Conservation (phyloP, 2,113 vertebrate genomes). For the Pygoscelis antarcticus region DNA sequence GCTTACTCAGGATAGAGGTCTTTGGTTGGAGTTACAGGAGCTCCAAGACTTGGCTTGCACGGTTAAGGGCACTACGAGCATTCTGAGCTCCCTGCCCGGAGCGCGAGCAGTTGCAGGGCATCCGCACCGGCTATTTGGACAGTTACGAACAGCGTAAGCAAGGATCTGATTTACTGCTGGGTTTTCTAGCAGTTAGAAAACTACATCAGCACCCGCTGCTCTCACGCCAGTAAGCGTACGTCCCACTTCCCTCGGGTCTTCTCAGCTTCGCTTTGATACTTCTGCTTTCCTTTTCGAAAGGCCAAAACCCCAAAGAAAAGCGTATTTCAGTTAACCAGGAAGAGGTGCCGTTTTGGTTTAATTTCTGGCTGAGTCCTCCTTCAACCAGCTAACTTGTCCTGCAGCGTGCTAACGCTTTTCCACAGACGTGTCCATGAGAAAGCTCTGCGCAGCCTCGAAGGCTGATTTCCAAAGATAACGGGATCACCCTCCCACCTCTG, state of each 20-base stretch:
- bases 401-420: neutral
- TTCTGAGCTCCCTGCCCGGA: neutral
- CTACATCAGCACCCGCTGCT: neutral
- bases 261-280: neutral
- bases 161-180: neutral
- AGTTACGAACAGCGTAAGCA: neutral
- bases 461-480: neutral
- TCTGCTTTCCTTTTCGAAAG: neutral
- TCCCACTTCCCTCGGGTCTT: neutral
- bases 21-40: neutral
- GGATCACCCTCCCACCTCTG: neutral
- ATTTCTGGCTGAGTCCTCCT: neutral
- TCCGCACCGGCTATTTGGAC: neutral
- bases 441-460: neutral
- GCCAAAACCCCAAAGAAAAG: neutral
- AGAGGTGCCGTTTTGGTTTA: neutral
- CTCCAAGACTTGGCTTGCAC: neutral
- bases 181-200: neutral
- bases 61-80: rapidly evolving
- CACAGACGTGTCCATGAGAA: rapidly evolving
- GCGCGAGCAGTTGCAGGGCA: rapidly evolving
- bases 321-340: rapidly evolving
- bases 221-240: rapidly evolving
- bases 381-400: neutral
- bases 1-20: neutral